These are phyloP conservation scores for Piliocolobus tephrosceles DNA, from an alignment of 2,113 vertebrate genomes.

Conservation along the genomic window DNA sequence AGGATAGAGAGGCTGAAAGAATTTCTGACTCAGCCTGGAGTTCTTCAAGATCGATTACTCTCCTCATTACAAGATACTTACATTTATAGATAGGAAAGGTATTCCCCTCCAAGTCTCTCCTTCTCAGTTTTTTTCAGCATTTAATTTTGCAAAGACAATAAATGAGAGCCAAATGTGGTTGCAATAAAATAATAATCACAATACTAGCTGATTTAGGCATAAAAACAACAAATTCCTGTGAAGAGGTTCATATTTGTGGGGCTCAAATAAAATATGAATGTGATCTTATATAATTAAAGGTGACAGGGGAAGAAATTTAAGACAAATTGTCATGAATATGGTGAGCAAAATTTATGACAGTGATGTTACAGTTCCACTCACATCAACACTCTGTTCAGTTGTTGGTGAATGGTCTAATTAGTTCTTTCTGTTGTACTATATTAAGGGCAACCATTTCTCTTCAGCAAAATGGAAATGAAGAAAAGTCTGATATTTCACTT, in stretches of 20 bases:
- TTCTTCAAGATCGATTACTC: conserved; percentile 20
- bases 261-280: conserved; percentile 52
- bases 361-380: neutral
- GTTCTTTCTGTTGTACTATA: neutral
- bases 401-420: neutral
- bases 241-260: conserved; percentile 30
- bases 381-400: neutral
- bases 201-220: conserved; percentile 31
- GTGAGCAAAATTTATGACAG: neutral
- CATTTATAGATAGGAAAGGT: neutral
- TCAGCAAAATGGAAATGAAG: neutral
- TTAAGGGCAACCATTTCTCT: neutral
- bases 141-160: conserved; percentile 39
- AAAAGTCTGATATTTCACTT: conserved; percentile 32
- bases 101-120: neutral
- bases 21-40: neutral
- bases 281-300: conserved; percentile 42
- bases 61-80: neutral
- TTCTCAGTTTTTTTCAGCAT: conserved; percentile 13
- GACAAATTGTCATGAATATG: conserved; percentile 48
- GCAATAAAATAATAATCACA: conserved; percentile 45
- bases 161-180: conserved; percentile 48
- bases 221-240: neutral
- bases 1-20: neutral
- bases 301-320: conserved; percentile 41